Evolutionary conservation across 2,113 vertebrate species (phyloP).

Genomic region (Xyliphius kryptos): DNA sequence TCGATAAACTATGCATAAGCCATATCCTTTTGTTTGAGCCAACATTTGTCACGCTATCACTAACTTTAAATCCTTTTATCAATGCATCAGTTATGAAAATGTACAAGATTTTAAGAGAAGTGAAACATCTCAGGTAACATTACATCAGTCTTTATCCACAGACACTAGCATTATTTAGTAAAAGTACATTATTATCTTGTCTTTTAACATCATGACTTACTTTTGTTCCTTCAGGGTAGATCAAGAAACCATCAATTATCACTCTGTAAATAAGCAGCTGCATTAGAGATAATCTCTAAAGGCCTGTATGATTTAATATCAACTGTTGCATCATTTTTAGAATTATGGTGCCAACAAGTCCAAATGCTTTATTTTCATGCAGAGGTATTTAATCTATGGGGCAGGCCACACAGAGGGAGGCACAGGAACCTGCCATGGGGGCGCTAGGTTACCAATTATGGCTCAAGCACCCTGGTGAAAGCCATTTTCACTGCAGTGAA

Average conservation of each 20-base stretch:
- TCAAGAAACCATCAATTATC: background rate
- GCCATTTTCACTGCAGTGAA: too few species aligned
- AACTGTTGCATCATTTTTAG: background rate
- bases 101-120: too few species aligned
- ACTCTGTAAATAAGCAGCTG: background rate
- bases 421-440: too few species aligned
- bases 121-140: too few species aligned
- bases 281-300: slow-evolving; percentile 1
- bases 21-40: slow-evolving; percentile 9
- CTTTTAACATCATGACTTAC: background rate
- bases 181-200: background rate
- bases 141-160: background rate
- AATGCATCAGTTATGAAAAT: background rate
- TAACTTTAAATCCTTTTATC: background rate
- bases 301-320: background rate
- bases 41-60: background rate
- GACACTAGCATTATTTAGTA: background rate
- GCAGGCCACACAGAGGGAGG: too few species aligned
- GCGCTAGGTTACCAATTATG: too few species aligned
- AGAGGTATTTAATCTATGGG: too few species aligned
- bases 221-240: background rate
- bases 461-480: too few species aligned
- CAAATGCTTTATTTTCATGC: too few species aligned
- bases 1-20: slow-evolving; percentile 26
- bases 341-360: background rate